These are phyloP conservation scores for Heliocidaris tuberculata DNA, from an alignment of 35 echinoderm and acorn worm genomes.

Conservation along the genomic window DNA sequence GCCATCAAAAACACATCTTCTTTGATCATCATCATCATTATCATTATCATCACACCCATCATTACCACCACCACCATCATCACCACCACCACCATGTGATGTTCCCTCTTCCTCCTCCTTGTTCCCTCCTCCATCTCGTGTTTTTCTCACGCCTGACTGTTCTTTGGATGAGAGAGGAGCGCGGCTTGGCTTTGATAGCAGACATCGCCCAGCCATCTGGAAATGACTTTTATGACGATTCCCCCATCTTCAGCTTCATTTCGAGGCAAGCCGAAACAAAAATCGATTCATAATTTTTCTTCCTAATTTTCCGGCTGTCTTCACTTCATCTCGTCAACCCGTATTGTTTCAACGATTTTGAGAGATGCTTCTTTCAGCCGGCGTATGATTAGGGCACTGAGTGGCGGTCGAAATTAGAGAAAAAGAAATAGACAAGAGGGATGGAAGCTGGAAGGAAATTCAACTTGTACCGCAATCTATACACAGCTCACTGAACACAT, in stretches of 20 bases:
- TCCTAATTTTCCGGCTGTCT: slow-evolving; percentile 50
- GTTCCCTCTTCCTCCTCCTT: neutral
- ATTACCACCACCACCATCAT: neutral
- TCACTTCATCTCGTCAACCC: slow-evolving; percentile 37
- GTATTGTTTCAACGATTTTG: slow-evolving; percentile 49
- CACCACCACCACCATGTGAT: neutral
- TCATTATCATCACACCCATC: neutral
- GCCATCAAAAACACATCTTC: neutral
- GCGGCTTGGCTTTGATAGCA: slow-evolving; percentile 42
- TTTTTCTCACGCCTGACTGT: slow-evolving; percentile 14
- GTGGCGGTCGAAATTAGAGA: slow-evolving; percentile 6
- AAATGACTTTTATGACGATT: slow-evolving; percentile 54
- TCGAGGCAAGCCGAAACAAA: slow-evolving; percentile 8
- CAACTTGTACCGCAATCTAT: slow-evolving; percentile 34
- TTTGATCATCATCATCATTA: slow-evolving; percentile 7
- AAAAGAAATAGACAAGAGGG: neutral
- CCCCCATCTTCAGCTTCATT: neutral
- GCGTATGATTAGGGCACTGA: slow-evolving; percentile 30
- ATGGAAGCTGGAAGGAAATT: neutral
- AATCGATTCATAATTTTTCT: slow-evolving; percentile 55
- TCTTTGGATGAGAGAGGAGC: neutral
- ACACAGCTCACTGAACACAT: slow-evolving; percentile 20
- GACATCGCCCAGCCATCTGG: slow-evolving; percentile 36
- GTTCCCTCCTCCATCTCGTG: neutral
- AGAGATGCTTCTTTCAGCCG: slow-evolving; percentile 21